Percentiles rank a stretch among this genome's conserved stretches.
These are phyloP conservation scores for Cynodonichthys magdalenae DNA, from an alignment of 2,797 vertebrate species.

Conservation along the genomic window DNA sequence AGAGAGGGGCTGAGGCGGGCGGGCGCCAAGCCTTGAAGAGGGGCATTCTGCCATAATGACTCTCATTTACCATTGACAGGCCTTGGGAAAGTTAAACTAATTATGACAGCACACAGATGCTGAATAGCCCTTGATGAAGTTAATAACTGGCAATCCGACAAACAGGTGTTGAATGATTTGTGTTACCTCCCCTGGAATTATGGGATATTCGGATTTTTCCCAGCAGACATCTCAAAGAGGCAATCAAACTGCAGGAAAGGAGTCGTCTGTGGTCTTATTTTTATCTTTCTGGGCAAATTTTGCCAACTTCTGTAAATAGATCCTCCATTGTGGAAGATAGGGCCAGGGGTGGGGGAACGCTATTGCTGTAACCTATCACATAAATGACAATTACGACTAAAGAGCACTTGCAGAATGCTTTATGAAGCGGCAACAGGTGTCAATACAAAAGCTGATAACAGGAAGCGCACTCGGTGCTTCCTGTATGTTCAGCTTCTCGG, in stretches of 20 bases:
- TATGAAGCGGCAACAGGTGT: conserved; percentile 45
- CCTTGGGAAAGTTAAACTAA: conserved; percentile 84
- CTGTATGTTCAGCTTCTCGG: conserved; percentile 9
- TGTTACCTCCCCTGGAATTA: conserved; percentile 77
- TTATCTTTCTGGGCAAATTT: conserved; percentile 26
- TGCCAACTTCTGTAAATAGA: conserved; percentile 20
- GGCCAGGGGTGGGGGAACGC: background rate
- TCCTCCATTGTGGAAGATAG: conserved; percentile 5
- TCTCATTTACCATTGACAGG: conserved; percentile 84
- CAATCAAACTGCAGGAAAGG: conserved; percentile 42
- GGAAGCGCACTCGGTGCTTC: conserved; percentile 4
- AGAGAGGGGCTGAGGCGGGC: conserved; percentile 70
- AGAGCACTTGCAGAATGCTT: conserved; percentile 20
- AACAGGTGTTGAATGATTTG: conserved; percentile 83
- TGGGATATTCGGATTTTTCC: conserved; percentile 58
- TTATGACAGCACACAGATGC: conserved; percentile 83
- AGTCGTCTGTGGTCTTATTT: conserved; percentile 8
- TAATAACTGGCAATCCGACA: conserved; percentile 83
- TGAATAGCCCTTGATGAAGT: conserved; percentile 86
- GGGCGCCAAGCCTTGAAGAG: conserved; percentile 78
- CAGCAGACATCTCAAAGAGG: conserved; percentile 41
- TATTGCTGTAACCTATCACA: conserved; percentile 16
- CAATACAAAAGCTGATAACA: conserved; percentile 32
- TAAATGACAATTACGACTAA: conserved; percentile 23
- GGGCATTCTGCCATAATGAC: conserved; percentile 81